phyloP scores from a whole-genome alignment of 2,888 invertebrate species.

The Idaea biselata region DNA sequence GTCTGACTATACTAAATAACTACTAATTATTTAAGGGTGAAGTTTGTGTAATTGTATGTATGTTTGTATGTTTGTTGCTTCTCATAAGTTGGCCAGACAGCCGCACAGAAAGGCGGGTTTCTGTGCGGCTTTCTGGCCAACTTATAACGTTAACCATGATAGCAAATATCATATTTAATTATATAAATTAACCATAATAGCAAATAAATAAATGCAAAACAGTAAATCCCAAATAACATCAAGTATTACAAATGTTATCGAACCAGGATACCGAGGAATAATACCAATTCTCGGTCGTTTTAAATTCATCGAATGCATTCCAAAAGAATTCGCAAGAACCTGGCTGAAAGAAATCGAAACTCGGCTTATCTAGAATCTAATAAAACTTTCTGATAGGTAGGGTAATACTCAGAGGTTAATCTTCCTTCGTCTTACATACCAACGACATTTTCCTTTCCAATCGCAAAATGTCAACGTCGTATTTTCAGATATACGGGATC shows the following conservation, averaged over 20 bases:
- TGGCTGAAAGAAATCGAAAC: not conserved
- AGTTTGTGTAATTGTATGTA: too few species aligned
- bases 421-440: not conserved
- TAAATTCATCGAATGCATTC: constrained; percentile 1
- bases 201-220: too few species aligned
- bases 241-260: not conserved
- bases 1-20: too few species aligned
- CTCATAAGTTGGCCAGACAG: too few species aligned
- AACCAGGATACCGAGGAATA: not conserved
- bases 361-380: not conserved
- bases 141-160: too few species aligned
- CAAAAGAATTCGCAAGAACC: not conserved
- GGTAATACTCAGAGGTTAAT: not conserved
- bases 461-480: not conserved
- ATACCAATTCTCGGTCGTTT: not conserved
- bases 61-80: too few species aligned
- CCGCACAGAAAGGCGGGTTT: too few species aligned
- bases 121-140: too few species aligned
- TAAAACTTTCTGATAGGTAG: constrained; percentile 1
- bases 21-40: too few species aligned
- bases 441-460: not conserved
- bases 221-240: not conserved
- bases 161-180: too few species aligned
- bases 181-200: too few species aligned
- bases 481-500: not conserved